These are phyloP conservation scores for Drosophila anomalata DNA, from an alignment of 2,888 invertebrate species.

Conservation along the genomic window DNA sequence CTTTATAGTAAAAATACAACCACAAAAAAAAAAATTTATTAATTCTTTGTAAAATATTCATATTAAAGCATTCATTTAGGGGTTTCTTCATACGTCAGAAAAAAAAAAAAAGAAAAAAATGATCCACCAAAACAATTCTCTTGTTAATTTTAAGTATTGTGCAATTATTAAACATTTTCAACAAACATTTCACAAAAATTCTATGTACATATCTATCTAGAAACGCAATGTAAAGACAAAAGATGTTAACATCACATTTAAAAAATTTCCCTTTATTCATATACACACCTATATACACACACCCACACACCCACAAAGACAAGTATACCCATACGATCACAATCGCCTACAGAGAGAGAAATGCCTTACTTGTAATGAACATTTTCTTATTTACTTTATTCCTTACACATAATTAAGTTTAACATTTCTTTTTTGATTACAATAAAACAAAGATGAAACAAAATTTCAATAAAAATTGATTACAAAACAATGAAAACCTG, in stretches of 20 bases:
- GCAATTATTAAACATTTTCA: slow-evolving; percentile 60
- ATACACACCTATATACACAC: slow-evolving; percentile 23
- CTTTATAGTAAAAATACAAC: slow-evolving; percentile 24
- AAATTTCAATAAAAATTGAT: slow-evolving; percentile 61
- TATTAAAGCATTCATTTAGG: slow-evolving; percentile 29
- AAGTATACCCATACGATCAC: slow-evolving; percentile 26
- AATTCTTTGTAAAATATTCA: slow-evolving; percentile 52
- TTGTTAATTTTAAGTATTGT: slow-evolving; percentile 68
- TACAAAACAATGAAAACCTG: slow-evolving; percentile 45
- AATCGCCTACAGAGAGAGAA: slow-evolving; percentile 46
- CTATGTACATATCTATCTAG: slow-evolving; percentile 41
- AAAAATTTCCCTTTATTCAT: slow-evolving; percentile 35
- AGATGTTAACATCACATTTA: slow-evolving; percentile 61
- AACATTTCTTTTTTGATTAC: slow-evolving; percentile 56
- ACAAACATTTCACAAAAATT: slow-evolving; percentile 42
- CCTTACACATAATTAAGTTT: slow-evolving; percentile 55
- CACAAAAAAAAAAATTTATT: slow-evolving; percentile 24
- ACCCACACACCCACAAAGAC: slow-evolving; percentile 18
- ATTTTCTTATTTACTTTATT: slow-evolving; percentile 59
- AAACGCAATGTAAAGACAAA: slow-evolving; percentile 49
- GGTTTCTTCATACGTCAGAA: slow-evolving; percentile 34
- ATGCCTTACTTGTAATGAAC: slow-evolving; percentile 54
- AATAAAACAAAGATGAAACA: slow-evolving; percentile 44
- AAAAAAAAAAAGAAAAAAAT: background rate
- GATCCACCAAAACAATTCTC: slow-evolving; percentile 33